A percentile compares a stretch with the other conserved stretches of the same genome.
These are phyloP conservation scores for Apamea sordens DNA, from an alignment of 2,888 invertebrate genomes.

Conservation along the genomic window DNA sequence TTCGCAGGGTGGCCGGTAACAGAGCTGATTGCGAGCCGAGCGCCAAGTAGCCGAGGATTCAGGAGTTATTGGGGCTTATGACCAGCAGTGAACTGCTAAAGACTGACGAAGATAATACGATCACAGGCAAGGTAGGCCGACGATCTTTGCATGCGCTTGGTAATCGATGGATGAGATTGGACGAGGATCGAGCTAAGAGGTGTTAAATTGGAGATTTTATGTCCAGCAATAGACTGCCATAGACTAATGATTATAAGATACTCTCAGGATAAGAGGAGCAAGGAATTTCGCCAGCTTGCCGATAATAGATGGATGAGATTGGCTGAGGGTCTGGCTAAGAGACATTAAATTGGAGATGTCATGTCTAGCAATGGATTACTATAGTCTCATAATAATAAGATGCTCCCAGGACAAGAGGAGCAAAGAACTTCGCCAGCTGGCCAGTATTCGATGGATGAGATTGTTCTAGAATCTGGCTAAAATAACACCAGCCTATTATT, in stretches of 20 bases:
- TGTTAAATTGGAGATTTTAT: background rate
- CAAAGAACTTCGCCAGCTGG: background rate
- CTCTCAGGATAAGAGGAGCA: background rate
- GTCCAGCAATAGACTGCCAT: background rate
- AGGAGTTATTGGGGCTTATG: background rate
- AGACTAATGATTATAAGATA: background rate
- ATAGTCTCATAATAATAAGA: background rate
- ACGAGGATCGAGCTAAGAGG: background rate
- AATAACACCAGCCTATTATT: background rate
- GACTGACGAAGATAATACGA: background rate
- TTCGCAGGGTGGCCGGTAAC: background rate
- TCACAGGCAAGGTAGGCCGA: background rate
- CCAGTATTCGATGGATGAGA: background rate
- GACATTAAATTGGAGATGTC: background rate
- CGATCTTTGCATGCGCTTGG: background rate
- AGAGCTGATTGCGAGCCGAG: background rate
- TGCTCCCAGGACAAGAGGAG: background rate
- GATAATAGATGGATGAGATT: background rate
- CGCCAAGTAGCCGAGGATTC: background rate
- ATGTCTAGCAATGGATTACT: background rate
- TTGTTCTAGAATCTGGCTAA: background rate
- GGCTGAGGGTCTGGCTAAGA: background rate
- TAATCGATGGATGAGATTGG: background rate
- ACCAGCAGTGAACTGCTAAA: background rate
- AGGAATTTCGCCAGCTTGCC: background rate